Evolutionary conservation across 2,113 vertebrate genomes (phyloP).

Genomic region (Oxyura jamaicensis): DNA sequence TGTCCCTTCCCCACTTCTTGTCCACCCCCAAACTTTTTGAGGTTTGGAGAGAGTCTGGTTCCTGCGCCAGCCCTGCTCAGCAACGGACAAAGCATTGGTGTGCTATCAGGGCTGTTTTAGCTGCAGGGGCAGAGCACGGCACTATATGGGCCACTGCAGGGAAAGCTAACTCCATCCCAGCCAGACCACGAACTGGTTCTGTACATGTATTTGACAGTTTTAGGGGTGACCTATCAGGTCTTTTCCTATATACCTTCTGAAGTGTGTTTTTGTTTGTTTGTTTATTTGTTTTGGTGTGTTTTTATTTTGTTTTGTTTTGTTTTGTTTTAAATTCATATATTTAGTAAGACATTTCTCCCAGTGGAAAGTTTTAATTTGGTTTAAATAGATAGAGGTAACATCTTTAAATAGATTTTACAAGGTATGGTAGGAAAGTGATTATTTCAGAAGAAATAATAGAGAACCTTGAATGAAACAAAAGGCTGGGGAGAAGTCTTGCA

Average conservation of each 20-base stretch:
- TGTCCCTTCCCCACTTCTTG: too few relatives aligned
- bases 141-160: too few relatives aligned
- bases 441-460: conserved; percentile 29
- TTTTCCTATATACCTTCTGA: background rate
- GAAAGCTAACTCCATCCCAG: too few relatives aligned
- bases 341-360: conserved; percentile 27
- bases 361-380: conserved; percentile 31
- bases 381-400: conserved; percentile 33
- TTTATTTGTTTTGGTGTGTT: too few relatives aligned
- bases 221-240: background rate
- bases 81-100: too few relatives aligned
- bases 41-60: too few relatives aligned
- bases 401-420: background rate
- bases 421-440: conserved; percentile 19
- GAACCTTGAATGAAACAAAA: conserved; percentile 44
- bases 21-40: too few relatives aligned
- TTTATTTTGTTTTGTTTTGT: too few relatives aligned
- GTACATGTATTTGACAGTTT: background rate
- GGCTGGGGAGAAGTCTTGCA: background rate
- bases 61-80: too few relatives aligned
- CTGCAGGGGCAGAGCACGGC: too few relatives aligned
- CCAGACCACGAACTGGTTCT: background rate
- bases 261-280: background rate
- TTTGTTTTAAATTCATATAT: background rate
- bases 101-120: too few relatives aligned